Evolutionary conservation across 2,113 vertebrate species (phyloP), one percentile per base, ranked within the genome.

Genomic region (Scatophagus argus): DNA sequence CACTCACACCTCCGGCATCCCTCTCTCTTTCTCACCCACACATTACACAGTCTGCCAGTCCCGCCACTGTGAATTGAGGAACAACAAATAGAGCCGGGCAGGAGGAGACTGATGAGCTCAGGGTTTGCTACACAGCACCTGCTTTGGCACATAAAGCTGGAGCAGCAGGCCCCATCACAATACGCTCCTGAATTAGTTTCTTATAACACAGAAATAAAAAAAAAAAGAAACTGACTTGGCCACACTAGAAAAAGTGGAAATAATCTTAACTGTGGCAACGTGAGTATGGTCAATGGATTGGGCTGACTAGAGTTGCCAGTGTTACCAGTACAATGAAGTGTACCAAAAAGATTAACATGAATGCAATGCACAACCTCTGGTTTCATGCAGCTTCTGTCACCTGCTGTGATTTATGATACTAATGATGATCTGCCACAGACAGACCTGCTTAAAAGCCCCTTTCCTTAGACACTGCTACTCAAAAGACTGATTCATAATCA

Each of bases 1-100:
- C 68, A 44, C 79, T 79, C 79, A 82, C 77, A 63, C 82, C 74
- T 67, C 76, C 62, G 52, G 17, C 43, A 77, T 81, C 73, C 68
- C 66, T 77, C 73, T 72, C 47, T 65, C 73, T 73, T 75, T 81
- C 81, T 84, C 81, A 81, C 96, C 91, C 93, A 92, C 94, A 95
- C 95, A 94, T 94, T 91, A 90, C 91, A 90, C 92, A 94, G 94
- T 93, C 95, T 93, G 95, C 95, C 94, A 90, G 94, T 94, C 93
- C 91, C 93, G 93, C 94, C 92, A 88, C 93, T 93, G 94, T 93
- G 94, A 83, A 88, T 70, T 82, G 83, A 87, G 84, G 79, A 89
- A 87, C 87, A 91, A 90, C 89, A 89, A 88, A 90, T 79, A 89
- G 76, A 91, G 70, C 47, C 59, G 63, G 65, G 87, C 75, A 79